These are phyloP conservation scores for Apocheima hispidaria DNA, from an alignment of 2,888 invertebrate genomes.

Conservation along the genomic window DNA sequence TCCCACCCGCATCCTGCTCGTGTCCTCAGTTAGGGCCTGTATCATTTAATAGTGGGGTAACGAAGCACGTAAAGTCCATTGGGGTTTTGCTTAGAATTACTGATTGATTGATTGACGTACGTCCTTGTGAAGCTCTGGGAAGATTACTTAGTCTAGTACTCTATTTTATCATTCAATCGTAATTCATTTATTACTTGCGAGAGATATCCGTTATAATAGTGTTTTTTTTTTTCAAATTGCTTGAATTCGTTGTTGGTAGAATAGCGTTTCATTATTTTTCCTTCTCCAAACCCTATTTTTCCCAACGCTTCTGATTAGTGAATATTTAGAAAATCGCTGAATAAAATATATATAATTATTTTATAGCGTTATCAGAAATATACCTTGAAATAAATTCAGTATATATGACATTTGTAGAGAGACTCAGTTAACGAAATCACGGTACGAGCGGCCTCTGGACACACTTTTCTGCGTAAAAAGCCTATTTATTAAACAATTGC, in stretches of 20 bases:
- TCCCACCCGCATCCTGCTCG: slow-evolving; percentile 44
- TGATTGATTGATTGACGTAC: not conserved
- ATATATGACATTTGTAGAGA: too few species aligned
- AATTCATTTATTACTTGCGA: too few species aligned
- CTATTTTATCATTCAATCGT: too few species aligned
- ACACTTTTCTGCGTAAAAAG: not conserved
- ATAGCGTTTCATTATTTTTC: too few species aligned
- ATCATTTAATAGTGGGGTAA: slow-evolving; percentile 18
- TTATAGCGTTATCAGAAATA: not conserved
- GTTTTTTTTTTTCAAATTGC: too few species aligned
- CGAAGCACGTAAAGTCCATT: not conserved
- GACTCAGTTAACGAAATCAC: not conserved
- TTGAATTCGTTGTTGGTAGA: too few species aligned
- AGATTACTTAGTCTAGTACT: not conserved
- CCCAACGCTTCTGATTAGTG: not conserved
- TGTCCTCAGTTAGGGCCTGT: slow-evolving; percentile 28
- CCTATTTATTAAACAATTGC: slow-evolving; percentile 15
- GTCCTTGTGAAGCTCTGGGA: not conserved
- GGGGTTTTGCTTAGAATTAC: not conserved
- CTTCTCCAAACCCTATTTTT: not conserved
- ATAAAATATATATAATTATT: too few species aligned
- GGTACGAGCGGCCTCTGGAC: not conserved
- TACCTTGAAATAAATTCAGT: not conserved
- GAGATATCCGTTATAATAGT: too few species aligned
- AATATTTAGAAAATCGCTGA: not conserved